Evolutionary conservation across 2,888 invertebrate genomes (phyloP).

Genomic region (Polyploca ridens): DNA sequence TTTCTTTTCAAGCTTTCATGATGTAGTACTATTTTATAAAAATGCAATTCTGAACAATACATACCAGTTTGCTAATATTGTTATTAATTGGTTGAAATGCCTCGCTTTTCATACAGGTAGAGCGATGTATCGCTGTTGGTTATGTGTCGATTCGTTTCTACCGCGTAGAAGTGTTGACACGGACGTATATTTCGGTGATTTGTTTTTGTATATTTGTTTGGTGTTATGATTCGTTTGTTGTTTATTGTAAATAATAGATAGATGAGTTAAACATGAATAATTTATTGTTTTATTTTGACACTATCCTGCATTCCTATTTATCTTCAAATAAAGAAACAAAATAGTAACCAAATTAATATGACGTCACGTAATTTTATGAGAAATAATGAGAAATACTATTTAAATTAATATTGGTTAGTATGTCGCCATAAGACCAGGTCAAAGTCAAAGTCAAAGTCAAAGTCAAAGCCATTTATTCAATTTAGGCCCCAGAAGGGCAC

Average conservation of each 20-base stretch:
- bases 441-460: no score
- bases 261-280: slow-evolving; percentile 60
- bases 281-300: slow-evolving; percentile 34
- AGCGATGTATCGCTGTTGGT: slow-evolving; percentile 39
- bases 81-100: neutral
- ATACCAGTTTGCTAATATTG: neutral
- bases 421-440: no score
- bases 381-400: no score
- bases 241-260: slow-evolving; percentile 82
- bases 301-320: neutral
- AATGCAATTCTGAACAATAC: neutral
- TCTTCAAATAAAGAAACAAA: neutral
- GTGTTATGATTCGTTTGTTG: slow-evolving; percentile 72
- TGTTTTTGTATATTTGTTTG: slow-evolving; percentile 74
- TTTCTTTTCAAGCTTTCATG: neutral
- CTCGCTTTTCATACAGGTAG: neutral
- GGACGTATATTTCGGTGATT: slow-evolving; percentile 50
- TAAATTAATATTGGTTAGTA: no score
- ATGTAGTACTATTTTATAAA: neutral
- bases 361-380: no score
- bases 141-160: slow-evolving; percentile 60
- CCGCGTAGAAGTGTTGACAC: slow-evolving; percentile 60
- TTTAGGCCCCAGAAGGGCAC: no score
- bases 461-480: no score
- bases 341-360: no score